Conservation (phyloP, 2,797 vertebrate genomes). For the Lycodopsis pacificus region DNA sequence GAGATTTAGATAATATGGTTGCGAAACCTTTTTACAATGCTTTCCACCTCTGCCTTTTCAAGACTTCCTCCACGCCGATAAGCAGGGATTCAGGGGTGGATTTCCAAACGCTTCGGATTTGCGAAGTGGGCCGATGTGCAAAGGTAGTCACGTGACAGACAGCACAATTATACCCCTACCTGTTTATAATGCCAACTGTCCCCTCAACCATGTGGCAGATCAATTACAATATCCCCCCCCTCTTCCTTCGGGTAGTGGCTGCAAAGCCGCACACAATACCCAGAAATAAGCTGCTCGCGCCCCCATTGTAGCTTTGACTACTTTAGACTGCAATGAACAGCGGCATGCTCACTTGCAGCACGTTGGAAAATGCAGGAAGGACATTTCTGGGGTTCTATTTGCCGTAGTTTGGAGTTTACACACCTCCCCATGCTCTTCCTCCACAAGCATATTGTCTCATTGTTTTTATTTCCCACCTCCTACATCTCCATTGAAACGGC, state of each 20-base stretch:
- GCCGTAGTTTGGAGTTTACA: slow-evolving; percentile 43
- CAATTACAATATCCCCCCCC: slow-evolving; percentile 43
- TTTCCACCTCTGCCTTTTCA: slow-evolving; percentile 74
- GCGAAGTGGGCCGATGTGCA: slow-evolving; percentile 45
- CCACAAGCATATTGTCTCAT: slow-evolving; percentile 32
- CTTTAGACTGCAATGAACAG: slow-evolving; percentile 49
- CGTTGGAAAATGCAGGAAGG: slow-evolving; percentile 56
- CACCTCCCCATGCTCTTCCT: slow-evolving; percentile 42
- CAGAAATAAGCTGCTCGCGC: slow-evolving; percentile 44
- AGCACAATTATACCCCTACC: slow-evolving; percentile 62
- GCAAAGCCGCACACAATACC: slow-evolving; percentile 40
- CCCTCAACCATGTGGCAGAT: slow-evolving; percentile 27
- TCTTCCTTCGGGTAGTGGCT: slow-evolving; percentile 25
- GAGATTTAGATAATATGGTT: slow-evolving; percentile 79
- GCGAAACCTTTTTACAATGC: slow-evolving; percentile 62
- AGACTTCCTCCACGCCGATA: slow-evolving; percentile 63
- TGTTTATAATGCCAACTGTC: slow-evolving; percentile 39
- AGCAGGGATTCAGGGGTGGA: slow-evolving; percentile 59
- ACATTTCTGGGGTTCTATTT: slow-evolving; percentile 42
- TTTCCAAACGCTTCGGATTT: slow-evolving; percentile 66
- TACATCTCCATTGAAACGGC: slow-evolving; percentile 56
- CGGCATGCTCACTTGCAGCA: slow-evolving; percentile 43
- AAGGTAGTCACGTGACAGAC: slow-evolving; percentile 62
- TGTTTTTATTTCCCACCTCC: slow-evolving; percentile 17
- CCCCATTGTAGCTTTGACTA: slow-evolving; percentile 46